phyloP scores from a whole-genome alignment of 2,888 invertebrate genomes.

The Apoderus coryli region DNA sequence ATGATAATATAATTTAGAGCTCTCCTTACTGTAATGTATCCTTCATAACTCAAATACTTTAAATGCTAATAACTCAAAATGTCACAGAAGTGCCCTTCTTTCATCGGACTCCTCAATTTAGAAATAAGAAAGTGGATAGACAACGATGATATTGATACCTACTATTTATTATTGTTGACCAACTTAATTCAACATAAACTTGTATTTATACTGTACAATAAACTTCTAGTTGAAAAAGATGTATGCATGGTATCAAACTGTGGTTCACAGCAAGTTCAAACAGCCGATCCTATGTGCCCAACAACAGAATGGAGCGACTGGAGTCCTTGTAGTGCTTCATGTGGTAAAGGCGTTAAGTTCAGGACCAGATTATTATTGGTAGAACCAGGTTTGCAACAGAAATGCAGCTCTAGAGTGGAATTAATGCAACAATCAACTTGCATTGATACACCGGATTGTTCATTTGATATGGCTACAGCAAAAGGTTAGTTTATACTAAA shows the following conservation, averaged over 20 bases:
- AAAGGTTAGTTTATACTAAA: slow-evolving; percentile 59
- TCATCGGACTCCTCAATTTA: too few species aligned
- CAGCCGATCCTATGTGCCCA: slow-evolving; percentile 51
- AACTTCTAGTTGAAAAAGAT: slow-evolving; percentile 59
- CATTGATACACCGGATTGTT: slow-evolving; percentile 49
- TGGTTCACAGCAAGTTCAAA: slow-evolving; percentile 29
- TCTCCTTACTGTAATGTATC: too few species aligned
- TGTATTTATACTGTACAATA: slow-evolving; percentile 10
- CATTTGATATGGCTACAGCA: slow-evolving; percentile 57
- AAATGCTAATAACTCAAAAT: too few species aligned
- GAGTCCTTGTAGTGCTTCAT: slow-evolving; percentile 83
- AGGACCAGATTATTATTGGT: slow-evolving; percentile 58
- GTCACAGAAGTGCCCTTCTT: too few species aligned
- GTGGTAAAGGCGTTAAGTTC: slow-evolving; percentile 64
- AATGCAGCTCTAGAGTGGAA: slow-evolving; percentile 53
- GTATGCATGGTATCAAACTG: slow-evolving; percentile 55
- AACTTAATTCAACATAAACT: slow-evolving; percentile 3
- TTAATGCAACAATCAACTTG: slow-evolving; percentile 65
- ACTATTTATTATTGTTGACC: too few species aligned
- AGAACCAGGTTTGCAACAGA: slow-evolving; percentile 46
- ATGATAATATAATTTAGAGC: too few species aligned
- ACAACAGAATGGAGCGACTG: slow-evolving; percentile 84
- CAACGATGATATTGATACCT: too few species aligned
- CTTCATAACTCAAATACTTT: too few species aligned
- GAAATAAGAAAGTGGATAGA: too few species aligned